Conservation (phyloP, 2,888 invertebrate genomes). For the Oscheius onirici region DNA sequence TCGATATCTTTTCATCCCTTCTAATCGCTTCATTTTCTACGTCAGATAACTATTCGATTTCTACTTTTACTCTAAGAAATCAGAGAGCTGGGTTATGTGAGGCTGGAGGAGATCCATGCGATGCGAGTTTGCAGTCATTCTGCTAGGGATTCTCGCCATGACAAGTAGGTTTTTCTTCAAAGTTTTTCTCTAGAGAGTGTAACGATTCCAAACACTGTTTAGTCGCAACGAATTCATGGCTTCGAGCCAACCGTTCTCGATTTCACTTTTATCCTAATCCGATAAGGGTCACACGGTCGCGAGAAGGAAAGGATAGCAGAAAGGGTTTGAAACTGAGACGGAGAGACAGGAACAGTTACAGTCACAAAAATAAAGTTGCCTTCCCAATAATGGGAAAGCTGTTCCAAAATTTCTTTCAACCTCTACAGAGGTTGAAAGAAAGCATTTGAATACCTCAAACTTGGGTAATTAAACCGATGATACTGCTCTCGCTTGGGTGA, state of each 20-base stretch:
- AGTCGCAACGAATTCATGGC: not conserved
- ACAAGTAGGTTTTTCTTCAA: not conserved
- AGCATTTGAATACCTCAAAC: no score
- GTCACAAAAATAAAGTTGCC: no score
- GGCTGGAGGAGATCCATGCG: slow-evolving; percentile 10
- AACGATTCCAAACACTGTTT: not conserved
- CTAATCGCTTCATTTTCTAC: not conserved
- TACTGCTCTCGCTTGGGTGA: no score
- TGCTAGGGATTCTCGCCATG: not conserved
- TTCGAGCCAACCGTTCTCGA: not conserved
- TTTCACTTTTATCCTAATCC: not conserved
- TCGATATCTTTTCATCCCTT: not conserved
- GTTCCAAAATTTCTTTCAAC: no score
- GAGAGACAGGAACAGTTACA: not conserved
- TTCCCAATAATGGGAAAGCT: no score
- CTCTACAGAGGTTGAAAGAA: no score
- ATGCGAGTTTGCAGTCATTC: slow-evolving; percentile 10
- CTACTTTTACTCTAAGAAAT: not conserved
- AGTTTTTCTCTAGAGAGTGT: not conserved
- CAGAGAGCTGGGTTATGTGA: not conserved
- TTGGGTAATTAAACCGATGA: no score
- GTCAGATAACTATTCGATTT: not conserved
- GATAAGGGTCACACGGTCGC: no score
- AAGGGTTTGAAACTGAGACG: not conserved
- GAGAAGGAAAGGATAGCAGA: no score